Percentiles rank a stretch among this genome's conserved stretches.
Evolutionary conservation across 2,797 vertebrate species (phyloP).

Genomic region (Peromyscus aztecus): DNA sequence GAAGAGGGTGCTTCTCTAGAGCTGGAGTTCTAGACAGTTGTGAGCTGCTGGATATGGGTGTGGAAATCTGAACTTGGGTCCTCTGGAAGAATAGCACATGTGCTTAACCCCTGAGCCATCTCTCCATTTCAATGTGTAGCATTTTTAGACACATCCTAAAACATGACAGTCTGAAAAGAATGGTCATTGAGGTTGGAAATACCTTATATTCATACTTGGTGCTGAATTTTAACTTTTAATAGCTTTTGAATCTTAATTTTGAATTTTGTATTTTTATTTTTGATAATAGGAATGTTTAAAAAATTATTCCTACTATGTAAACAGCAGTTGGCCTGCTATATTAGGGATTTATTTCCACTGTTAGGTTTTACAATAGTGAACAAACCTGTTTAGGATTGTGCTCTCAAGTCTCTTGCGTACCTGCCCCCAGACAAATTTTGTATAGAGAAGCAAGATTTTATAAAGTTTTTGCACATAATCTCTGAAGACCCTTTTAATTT

Average conservation of each 20-base stretch:
- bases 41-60: background rate
- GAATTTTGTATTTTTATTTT: constrained; percentile 57
- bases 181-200: constrained; percentile 53
- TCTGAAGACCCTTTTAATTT: constrained; percentile 29
- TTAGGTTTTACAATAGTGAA: constrained; percentile 64
- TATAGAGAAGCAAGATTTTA: constrained; percentile 58
- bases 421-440: constrained; percentile 60
- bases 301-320: constrained; percentile 67
- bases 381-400: constrained; percentile 66
- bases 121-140: background rate
- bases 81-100: background rate
- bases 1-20: background rate
- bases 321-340: background rate
- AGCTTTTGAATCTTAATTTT: constrained; percentile 10
- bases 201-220: constrained; percentile 40
- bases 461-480: constrained; percentile 23
- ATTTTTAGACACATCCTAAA: constrained; percentile 51
- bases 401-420: constrained; percentile 54
- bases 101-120: background rate
- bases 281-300: constrained; percentile 63
- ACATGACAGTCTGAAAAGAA: constrained; percentile 8
- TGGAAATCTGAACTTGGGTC: background rate
- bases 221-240: constrained; percentile 13
- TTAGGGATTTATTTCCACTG: constrained; percentile 64
- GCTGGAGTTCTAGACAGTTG: background rate